Evolutionary conservation across 2,888 invertebrate species (phyloP).

Genomic region (Metellina segmentata): DNA sequence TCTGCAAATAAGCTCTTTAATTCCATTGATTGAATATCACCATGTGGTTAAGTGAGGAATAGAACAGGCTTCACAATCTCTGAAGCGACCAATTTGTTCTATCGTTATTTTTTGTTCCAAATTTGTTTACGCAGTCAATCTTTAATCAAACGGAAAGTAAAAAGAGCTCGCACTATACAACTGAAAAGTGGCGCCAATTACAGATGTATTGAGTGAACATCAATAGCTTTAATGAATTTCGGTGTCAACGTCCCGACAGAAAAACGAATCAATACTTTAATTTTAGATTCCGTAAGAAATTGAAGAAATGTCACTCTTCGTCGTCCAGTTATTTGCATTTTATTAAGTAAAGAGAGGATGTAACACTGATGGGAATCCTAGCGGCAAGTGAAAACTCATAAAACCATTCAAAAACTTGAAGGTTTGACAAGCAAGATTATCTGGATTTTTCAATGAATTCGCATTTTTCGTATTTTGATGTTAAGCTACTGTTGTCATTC

Average conservation of each 20-base stretch:
- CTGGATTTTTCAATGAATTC: no score
- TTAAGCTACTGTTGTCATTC: no score
- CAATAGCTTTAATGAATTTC: not conserved
- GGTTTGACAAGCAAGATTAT: not conserved
- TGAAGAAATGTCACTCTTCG: not conserved
- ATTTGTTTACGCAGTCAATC: no score
- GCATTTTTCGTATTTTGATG: no score
- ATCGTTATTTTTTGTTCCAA: no score
- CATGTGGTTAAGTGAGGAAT: no score
- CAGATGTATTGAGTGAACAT: not conserved
- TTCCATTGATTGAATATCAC: no score
- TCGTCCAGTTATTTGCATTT: not conserved
- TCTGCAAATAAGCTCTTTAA: no score
- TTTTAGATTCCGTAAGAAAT: not conserved
- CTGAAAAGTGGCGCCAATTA: not conserved
- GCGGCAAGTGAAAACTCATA: not conserved
- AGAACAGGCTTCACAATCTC: no score
- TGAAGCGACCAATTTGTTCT: no score
- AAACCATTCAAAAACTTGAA: not conserved
- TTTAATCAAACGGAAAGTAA: not conserved
- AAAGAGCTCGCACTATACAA: not conserved
- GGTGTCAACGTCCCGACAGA: not conserved
- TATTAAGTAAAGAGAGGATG: not conserved
- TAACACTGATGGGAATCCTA: not conserved
- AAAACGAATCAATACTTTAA: not conserved